Evolutionary conservation across 1,140 invertebrate species (phyloP), one percentile per base, ranked within the genome.

Genomic region (Cyclargus thomasi): DNA sequence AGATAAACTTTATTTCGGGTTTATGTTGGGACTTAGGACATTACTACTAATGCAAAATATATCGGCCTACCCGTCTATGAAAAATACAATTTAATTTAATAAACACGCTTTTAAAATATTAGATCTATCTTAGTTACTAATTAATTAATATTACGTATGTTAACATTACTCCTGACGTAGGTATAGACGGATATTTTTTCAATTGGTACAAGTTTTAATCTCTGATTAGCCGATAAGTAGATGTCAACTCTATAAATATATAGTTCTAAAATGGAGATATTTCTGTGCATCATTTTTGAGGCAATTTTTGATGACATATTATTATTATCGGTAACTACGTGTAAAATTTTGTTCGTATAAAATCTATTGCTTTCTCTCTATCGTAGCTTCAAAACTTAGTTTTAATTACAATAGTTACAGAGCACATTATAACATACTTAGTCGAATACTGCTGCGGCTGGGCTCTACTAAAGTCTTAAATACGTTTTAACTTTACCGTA

Each of bases 391-490:
- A 53, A 20, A 68, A 63, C 20, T 64, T 29, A 20, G 7, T 64
- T 55, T 67, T 35, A 63, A 23, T 36, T 67, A 73, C 55, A 59
- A 11, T 59, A 59, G 18, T 59, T 20, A 47, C 39, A 47, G 39
- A 59, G 55, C 21, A 59, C 18, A 59, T 59, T 20, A 62, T 62
- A 64, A 62, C 62, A 39, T 59, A 62, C 62, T 23, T 59, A 69
- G n/a, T 69, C 71, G 73, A 78, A 78, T 76, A 78, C 74, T 78
- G 76, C 62, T 73, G 59, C 70, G 22, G 18, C 55, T 16, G 62
- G 57, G 62, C 59, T 47, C 53, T 23, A 68, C 55, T 47, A 64
- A 29, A 29, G 29, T 29, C 29, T 29, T 29, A 29, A 1, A 69
- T 66, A 64, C 59, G 70, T 64, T 71, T 69, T 62, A 67, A 6